Evolutionary conservation across 2,888 invertebrate species (phyloP).

Genomic region (Rhimphoctona megacephalus): DNA sequence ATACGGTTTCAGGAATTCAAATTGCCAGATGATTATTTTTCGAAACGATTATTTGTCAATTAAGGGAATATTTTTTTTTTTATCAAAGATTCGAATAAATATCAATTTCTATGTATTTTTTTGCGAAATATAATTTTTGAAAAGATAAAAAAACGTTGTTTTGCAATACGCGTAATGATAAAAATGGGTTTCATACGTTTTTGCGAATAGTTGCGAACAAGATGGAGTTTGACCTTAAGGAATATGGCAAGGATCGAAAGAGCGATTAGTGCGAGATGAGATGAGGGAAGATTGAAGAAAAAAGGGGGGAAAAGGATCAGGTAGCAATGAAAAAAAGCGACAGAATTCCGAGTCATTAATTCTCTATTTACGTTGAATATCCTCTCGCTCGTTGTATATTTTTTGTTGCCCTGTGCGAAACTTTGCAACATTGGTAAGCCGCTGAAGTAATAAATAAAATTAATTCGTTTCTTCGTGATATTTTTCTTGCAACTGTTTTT

Average conservation of each 20-base stretch:
- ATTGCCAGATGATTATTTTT: background rate
- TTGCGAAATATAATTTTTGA: background rate
- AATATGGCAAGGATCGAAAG: constrained; percentile 2
- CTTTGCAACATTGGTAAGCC: background rate
- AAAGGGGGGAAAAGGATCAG: background rate
- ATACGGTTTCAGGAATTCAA: background rate
- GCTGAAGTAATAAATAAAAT: constrained; percentile 6
- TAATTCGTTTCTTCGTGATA: background rate
- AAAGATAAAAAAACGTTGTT: background rate
- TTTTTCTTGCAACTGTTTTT: background rate
- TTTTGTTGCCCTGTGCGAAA: background rate
- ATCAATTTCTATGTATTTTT: background rate
- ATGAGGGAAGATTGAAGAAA: constrained; percentile 17
- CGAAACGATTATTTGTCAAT: background rate
- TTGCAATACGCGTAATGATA: background rate
- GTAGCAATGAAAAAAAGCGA: constrained; percentile 1
- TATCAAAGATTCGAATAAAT: too few relatives aligned
- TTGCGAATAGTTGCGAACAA: background rate
- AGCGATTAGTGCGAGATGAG: constrained; percentile 11
- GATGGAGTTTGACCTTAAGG: constrained; percentile 2
- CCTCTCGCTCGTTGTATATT: background rate
- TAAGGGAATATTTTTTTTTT: too few relatives aligned
- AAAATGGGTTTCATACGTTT: background rate
- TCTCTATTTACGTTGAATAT: constrained; percentile 1
- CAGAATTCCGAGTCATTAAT: constrained; percentile 23